Evolutionary conservation across 2,888 invertebrate genomes (phyloP), one percentile per base, ranked within the genome.

Genomic region (Diachrysia chrysitis): DNA sequence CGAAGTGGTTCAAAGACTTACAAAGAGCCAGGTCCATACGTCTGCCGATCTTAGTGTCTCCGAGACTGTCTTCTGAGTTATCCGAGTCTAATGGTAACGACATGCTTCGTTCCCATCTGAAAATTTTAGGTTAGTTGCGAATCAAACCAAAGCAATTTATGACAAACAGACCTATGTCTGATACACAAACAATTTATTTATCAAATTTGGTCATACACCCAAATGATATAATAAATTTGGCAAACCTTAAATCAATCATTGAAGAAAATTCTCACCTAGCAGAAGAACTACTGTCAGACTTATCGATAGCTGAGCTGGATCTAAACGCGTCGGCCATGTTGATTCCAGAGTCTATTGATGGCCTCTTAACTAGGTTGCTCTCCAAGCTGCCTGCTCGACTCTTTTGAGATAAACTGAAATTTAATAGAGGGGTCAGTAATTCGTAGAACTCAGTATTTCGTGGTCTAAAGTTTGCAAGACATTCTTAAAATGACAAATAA

Each of bases 21-120:
- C 98, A 98, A 89, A 98, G 95, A 72, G 98, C 97, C 90, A 98
- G 97, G 88, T 98, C 98, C 97, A 98, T 98, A 91, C 97, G 97
- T 81, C 97, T 96, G 74, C 96, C 96, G 72, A 95, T 87, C 83
- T 95, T 95, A 55, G 89, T 84, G 69, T 95, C 95, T 4, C 93
- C 90, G 32, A 93, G 89, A 82, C 93, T 95, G 78, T 93, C 95
- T 82, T 93, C 94, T 5, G 93, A 93, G 2, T 89, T 94, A 76
- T 95, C 93, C 72, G 93, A 89, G 79, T 95, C 94, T 82, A 97
- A 89, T 42, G 97, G 97, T 66, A 97, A 90, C 9, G 97, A 97
- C 96, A 97, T 96, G 87, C 97, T 97, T 82, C 97, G 92, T 90
- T 97, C 97, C 94, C 96, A 96, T 87, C 97, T 97, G 92, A 68